Percentiles rank a stretch among this genome's conserved stretches.
These are phyloP conservation scores for Otus scops DNA, from an alignment of 2,797 vertebrate species.

Conservation along the genomic window DNA sequence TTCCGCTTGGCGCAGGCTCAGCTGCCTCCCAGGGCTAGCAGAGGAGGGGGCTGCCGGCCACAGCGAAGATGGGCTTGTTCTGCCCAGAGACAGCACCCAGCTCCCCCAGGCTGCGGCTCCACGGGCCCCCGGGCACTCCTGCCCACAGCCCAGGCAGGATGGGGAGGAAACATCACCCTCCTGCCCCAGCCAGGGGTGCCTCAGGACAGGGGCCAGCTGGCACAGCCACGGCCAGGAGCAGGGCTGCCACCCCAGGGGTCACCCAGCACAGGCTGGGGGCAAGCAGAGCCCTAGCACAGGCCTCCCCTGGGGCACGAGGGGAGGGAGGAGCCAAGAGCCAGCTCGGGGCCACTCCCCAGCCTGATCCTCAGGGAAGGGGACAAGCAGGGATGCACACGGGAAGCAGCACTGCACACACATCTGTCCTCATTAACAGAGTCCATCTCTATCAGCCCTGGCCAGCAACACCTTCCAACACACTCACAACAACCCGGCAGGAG, in stretches of 20 bases:
- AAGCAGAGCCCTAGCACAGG: neutral
- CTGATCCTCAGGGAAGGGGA: neutral
- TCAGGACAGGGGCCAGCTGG: neutral
- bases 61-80: neutral
- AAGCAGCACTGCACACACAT: neutral
- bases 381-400: neutral
- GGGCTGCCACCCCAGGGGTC: neutral
- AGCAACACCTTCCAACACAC: rapidly evolving
- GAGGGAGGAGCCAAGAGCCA: rapidly evolving
- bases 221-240: neutral
- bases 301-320: rapidly evolving
- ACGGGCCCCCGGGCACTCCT: neutral
- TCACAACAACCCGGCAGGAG: neutral
- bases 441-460: neutral
- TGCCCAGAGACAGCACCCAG: neutral
- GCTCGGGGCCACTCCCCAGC: neutral
- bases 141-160: rapidly evolving
- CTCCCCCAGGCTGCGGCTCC: rapidly evolving
- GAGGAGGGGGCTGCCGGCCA: neutral
- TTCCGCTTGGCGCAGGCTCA: neutral
- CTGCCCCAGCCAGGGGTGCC: rapidly evolving
- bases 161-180: rapidly evolving
- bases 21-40: neutral
- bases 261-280: neutral
- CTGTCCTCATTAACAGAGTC: neutral